Evolutionary conservation across 2,888 invertebrate species (phyloP).

Genomic region (Salpingus planirostris): DNA sequence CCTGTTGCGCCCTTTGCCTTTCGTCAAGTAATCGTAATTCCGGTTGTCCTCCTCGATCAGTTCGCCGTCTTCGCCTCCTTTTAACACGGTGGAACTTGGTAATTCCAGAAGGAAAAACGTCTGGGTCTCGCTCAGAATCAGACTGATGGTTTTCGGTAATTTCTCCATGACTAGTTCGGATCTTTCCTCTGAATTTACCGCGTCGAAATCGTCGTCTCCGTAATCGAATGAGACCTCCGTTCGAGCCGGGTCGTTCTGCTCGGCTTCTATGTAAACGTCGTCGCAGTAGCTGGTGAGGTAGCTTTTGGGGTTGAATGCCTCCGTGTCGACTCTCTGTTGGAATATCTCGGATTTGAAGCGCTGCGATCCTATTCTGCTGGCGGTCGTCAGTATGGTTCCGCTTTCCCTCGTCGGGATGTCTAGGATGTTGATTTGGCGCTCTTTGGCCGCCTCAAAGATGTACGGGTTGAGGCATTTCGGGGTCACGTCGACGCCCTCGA

Average conservation of each 20-base stretch:
- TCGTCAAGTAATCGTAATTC: constrained; percentile 57
- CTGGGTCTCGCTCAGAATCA: constrained; percentile 59
- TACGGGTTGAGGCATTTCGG: constrained; percentile 39
- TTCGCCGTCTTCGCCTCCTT: constrained; percentile 47
- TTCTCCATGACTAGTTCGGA: constrained; percentile 1
- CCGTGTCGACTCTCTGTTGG: constrained; percentile 5
- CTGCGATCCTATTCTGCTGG: constrained; percentile 3
- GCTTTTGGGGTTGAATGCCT: constrained; percentile 3
- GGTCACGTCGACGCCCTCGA: constrained; percentile 39
- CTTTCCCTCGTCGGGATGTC: constrained; percentile 3
- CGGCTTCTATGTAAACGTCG: constrained; percentile 3
- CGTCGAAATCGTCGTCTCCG: constrained; percentile 3
- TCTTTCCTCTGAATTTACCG: constrained; percentile 1
- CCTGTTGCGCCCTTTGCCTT: constrained; percentile 57
- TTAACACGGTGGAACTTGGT: constrained; percentile 53
- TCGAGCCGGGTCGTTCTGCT: background rate
- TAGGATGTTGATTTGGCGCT: constrained; percentile 25
- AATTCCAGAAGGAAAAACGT: constrained; percentile 56
- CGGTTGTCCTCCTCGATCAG: constrained; percentile 54
- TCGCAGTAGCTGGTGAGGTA: constrained; percentile 3
- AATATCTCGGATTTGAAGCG: constrained; percentile 4
- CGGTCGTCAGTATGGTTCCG: constrained; percentile 1
- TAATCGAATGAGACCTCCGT: background rate
- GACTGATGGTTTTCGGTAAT: constrained; percentile 50
- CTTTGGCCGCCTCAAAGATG: constrained; percentile 30